Evolutionary conservation across 2,113 vertebrate species (phyloP).

Genomic region (Hemiscyllium ocellatum): DNA sequence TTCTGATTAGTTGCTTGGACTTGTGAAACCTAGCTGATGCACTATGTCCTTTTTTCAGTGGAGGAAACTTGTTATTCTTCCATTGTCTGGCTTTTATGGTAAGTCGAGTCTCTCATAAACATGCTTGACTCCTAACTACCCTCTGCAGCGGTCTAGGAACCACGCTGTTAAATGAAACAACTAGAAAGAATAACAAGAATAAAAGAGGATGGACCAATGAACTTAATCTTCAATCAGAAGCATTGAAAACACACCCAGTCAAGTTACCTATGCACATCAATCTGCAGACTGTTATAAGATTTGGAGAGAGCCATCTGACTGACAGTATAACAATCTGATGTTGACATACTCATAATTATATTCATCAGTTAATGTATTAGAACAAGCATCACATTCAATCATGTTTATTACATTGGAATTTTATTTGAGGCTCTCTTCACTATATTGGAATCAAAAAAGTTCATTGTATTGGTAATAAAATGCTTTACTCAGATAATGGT

Average conservation of each 20-base stretch:
- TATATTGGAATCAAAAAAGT: not conserved
- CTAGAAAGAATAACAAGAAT: not conserved
- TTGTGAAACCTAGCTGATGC: not conserved
- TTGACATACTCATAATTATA: not conserved
- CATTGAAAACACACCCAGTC: not conserved
- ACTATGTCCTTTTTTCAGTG: not conserved
- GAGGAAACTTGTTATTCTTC: not conserved
- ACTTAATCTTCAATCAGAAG: not conserved
- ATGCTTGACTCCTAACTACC: not conserved
- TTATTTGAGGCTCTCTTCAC: not conserved
- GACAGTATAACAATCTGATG: not conserved
- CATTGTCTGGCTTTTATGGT: not conserved
- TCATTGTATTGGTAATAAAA: not conserved
- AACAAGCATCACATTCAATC: not conserved
- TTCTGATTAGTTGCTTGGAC: not conserved
- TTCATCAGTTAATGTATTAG: not conserved
- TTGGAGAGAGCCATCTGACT: not conserved
- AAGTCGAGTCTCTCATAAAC: not conserved
- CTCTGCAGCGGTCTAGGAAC: not conserved
- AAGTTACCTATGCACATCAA: not conserved
- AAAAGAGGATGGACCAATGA: not conserved
- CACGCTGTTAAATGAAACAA: not conserved
- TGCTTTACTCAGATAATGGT: not conserved
- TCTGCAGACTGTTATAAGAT: not conserved
- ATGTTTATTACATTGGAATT: not conserved